Evolutionary conservation across 2,888 invertebrate species (phyloP).

Genomic region (Lasiommata megera): DNA sequence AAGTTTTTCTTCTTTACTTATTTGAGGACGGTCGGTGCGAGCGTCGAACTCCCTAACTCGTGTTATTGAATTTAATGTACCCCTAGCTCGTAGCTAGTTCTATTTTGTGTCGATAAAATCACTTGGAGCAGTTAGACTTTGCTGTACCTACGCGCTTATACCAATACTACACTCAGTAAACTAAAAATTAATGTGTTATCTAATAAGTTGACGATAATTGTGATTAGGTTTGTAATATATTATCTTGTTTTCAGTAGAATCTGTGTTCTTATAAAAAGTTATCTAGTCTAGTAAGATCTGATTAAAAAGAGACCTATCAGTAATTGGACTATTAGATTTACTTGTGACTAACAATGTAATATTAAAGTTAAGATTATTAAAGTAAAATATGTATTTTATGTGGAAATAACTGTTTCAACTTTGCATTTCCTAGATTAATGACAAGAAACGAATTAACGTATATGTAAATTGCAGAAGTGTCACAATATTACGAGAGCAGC

Average conservation of each 20-base stretch:
- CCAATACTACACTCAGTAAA: neutral
- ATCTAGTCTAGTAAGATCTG: too few relatives aligned
- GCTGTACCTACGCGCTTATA: conserved; percentile 35
- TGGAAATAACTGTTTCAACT: too few relatives aligned
- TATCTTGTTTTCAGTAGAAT: too few relatives aligned
- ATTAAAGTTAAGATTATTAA: too few relatives aligned
- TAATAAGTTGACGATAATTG: neutral
- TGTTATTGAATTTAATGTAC: conserved; percentile 81
- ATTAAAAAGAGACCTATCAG: too few relatives aligned
- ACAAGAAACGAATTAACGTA: neutral
- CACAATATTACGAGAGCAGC: neutral
- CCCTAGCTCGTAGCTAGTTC: conserved; percentile 61
- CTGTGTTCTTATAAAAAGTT: too few relatives aligned
- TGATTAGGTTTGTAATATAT: too few relatives aligned
- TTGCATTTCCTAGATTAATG: neutral
- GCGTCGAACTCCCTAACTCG: conserved; percentile 78
- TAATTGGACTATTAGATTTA: too few relatives aligned
- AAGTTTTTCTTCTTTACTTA: conserved; percentile 76
- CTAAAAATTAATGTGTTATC: neutral
- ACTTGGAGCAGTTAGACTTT: conserved; percentile 55
- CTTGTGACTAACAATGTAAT: too few relatives aligned
- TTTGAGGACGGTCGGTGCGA: conserved; percentile 78
- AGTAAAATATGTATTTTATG: too few relatives aligned
- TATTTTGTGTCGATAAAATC: conserved; percentile 68
- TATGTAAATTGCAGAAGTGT: neutral